Conservation (phyloP, 2,797 vertebrate species). For the Pteronotus mesoamericanus region DNA sequence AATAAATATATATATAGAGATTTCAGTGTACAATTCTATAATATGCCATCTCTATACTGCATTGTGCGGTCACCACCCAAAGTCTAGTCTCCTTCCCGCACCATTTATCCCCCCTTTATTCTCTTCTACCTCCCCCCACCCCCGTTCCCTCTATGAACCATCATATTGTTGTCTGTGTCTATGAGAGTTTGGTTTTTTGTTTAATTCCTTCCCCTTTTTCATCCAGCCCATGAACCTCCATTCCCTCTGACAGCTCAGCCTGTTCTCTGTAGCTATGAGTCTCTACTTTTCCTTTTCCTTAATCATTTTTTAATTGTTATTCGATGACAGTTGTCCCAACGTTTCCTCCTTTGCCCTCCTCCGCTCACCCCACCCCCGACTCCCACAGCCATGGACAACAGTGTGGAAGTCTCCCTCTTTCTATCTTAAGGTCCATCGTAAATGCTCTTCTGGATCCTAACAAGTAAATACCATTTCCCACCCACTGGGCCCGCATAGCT, state of each 20-base stretch:
- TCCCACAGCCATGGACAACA: no score
- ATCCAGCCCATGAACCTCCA: neutral
- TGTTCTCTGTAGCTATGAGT: neutral
- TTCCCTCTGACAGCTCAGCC: neutral
- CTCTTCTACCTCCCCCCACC: neutral
- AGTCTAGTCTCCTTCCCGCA: neutral
- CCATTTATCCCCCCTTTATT: neutral
- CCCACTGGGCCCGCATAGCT: neutral
- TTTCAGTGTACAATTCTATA: neutral
- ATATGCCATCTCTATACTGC: neutral
- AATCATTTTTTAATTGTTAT: neutral
- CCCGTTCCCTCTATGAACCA: neutral
- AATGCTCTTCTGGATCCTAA: neutral
- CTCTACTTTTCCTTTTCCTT: neutral
- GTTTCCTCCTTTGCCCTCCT: no score
- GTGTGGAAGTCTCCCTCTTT: neutral
- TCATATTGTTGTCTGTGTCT: neutral
- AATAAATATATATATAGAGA: neutral
- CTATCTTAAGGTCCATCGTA: neutral
- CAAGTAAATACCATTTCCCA: neutral
- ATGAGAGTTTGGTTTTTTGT: neutral
- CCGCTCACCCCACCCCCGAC: no score
- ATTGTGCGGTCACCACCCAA: neutral
- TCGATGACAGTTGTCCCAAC: no score
- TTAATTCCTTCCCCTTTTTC: neutral